Percentiles rank a stretch among this genome's conserved stretches.
Evolutionary conservation across 2,113 vertebrate genomes (phyloP).

Genomic region (Theristicus caerulescens): DNA sequence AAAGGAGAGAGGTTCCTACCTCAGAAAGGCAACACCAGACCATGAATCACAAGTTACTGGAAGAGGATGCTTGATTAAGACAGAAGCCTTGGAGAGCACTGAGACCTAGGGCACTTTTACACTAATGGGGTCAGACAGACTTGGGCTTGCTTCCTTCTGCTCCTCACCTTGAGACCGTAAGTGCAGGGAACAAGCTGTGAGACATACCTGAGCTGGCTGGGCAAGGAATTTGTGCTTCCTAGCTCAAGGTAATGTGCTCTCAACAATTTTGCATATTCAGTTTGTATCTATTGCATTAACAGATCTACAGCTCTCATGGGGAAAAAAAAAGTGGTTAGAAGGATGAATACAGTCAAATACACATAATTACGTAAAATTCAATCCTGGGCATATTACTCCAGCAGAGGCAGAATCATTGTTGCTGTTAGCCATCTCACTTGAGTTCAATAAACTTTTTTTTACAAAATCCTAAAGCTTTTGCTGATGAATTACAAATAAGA

Average conservation of each 20-base stretch:
- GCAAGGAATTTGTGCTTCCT: background rate
- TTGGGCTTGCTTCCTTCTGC: background rate
- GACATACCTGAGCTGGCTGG: background rate
- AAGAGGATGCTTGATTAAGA: background rate
- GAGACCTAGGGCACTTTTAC: background rate
- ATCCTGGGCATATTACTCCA: background rate
- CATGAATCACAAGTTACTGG: background rate
- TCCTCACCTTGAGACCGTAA: background rate
- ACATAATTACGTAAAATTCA: background rate
- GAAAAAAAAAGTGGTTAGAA: background rate
- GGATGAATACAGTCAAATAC: background rate
- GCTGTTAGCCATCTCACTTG: background rate
- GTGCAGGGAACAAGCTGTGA: background rate
- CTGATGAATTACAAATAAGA: background rate
- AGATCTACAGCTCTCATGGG: background rate
- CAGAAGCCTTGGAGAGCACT: background rate
- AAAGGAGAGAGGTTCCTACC: background rate
- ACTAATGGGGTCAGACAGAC: background rate
- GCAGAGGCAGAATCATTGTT: background rate
- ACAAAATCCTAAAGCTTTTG: background rate
- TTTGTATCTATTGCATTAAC: background rate
- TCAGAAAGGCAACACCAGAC: background rate
- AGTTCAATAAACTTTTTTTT: background rate
- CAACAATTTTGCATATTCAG: background rate
- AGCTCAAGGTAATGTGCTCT: background rate